Conservation (phyloP, 2,888 invertebrate species). For the Drosophila falleni region DNA sequence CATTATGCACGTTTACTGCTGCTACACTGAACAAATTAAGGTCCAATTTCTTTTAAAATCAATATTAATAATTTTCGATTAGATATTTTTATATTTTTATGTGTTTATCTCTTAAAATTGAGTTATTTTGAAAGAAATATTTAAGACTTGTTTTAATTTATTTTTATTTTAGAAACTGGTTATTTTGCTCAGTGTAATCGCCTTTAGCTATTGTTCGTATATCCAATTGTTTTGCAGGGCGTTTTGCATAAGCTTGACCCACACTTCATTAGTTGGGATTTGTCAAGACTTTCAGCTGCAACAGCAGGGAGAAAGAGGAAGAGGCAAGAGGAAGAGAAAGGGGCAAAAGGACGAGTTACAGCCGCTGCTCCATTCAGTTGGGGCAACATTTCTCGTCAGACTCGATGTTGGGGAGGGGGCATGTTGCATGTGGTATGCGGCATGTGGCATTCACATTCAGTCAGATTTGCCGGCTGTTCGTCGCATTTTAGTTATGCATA, state of each 20-base stretch:
- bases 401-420: too few relatives aligned
- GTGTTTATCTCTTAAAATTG: too few relatives aligned
- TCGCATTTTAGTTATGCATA: slow-evolving; percentile 53
- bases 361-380: slow-evolving; percentile 6
- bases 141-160: not conserved
- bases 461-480: slow-evolving; percentile 34
- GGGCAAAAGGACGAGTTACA: not conserved
- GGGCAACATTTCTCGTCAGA: not conserved
- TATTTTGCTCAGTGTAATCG: not conserved
- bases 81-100: too few relatives aligned
- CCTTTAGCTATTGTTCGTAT: not conserved
- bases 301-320: not conserved
- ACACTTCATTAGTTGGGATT: slow-evolving; percentile 18
- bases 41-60: too few relatives aligned
- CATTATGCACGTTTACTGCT: too few relatives aligned
- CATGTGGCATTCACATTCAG: slow-evolving; percentile 10
- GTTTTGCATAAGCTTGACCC: slow-evolving; percentile 43
- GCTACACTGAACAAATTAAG: too few relatives aligned
- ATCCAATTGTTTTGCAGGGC: slow-evolving; percentile 4
- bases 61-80: too few relatives aligned
- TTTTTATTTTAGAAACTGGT: not conserved
- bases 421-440: not conserved
- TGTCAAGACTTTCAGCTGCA: slow-evolving; percentile 6
- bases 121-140: too few relatives aligned
- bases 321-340: not conserved